Evolutionary conservation across 2,113 vertebrate species (phyloP).

Genomic region (Coreoperca whiteheadi): DNA sequence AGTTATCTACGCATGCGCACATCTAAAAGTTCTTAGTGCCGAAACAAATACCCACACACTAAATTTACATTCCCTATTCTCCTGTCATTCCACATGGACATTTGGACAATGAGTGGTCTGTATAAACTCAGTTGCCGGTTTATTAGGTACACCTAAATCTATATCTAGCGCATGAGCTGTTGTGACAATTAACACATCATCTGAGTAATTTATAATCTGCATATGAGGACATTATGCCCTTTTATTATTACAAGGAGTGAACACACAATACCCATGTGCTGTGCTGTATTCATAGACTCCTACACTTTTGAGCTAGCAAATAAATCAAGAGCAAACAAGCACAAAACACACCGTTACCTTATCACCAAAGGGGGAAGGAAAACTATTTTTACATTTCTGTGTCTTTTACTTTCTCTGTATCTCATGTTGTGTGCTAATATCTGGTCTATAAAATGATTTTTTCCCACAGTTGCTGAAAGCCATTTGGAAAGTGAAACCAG

Average conservation of each 20-base stretch:
- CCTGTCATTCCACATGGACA: no score
- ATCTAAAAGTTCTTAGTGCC: not conserved
- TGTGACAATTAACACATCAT: no score
- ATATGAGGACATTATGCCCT: no score
- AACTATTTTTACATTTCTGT: not conserved
- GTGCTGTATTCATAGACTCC: no score
- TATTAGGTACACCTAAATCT: no score
- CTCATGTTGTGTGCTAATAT: not conserved
- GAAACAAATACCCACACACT: no score
- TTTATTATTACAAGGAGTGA: no score
- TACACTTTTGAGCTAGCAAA: not conserved
- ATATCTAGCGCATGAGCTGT: no score
- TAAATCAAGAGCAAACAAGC: not conserved
- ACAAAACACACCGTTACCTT: not conserved
- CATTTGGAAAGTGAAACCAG: not conserved
- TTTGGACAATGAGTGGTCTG: not conserved
- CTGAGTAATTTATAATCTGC: no score
- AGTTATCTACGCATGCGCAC: not conserved
- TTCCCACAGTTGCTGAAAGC: constrained; percentile 18
- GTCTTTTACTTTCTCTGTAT: not conserved
- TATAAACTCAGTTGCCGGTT: no score
- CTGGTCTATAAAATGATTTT: not conserved
- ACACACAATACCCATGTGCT: no score
- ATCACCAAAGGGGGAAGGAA: not conserved
- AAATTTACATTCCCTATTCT: no score